Base-by-base conservation (phyloP, 2,888 invertebrate species). In the Noctuana brunneofusca region DNA sequence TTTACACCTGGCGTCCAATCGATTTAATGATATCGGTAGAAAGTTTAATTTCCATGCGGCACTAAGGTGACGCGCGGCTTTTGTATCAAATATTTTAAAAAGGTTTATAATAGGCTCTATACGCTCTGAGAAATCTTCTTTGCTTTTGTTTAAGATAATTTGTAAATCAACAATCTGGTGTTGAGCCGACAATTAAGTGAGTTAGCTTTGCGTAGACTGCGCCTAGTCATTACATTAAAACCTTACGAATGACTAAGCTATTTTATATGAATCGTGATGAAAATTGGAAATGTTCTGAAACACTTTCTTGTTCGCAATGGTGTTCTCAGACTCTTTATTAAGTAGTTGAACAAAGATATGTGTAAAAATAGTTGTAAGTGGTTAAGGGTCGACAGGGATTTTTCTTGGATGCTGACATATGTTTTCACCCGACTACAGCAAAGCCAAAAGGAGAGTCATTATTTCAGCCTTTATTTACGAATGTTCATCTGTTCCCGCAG, bases 1-100 rank as follows among this genome's bases (percentile, higher is more conserved):
- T 59, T 62, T 62, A 62, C 60, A 62, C 60, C 60, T 62, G 60
- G 48, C 60, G 54, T 27, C 38, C 54, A 54, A 60, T 46, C 60
- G 60, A 48, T 62, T 58, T 38, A 58, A 55, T 62, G 54, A 55
- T 55, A 62, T 62, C 54, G 54, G 38, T 62, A 62, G 62, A 62
- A 62, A 62, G 62, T 62, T 46, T 43, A 18, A 62, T 55, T 55
- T 62, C 62, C 55, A 55, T 30, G 62, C 55, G 38, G 54, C 38
- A 35, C 53, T 48, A 54, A 62, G 49, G 38, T 49, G 55, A 60
- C 55, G 54, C 55, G 48, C 55, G 54, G 54, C 55, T 48, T 62
- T 62, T 62, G 62, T 55, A 48, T 38, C 38, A 12, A 38, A 54
- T 49, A 41, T 41, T 55, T 62, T 55, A 49, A 62, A 56, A 57